Percentiles rank a stretch among this genome's conserved stretches.
Evolutionary conservation across 2,797 vertebrate species (phyloP).

Genomic region (Malurus splendens): DNA sequence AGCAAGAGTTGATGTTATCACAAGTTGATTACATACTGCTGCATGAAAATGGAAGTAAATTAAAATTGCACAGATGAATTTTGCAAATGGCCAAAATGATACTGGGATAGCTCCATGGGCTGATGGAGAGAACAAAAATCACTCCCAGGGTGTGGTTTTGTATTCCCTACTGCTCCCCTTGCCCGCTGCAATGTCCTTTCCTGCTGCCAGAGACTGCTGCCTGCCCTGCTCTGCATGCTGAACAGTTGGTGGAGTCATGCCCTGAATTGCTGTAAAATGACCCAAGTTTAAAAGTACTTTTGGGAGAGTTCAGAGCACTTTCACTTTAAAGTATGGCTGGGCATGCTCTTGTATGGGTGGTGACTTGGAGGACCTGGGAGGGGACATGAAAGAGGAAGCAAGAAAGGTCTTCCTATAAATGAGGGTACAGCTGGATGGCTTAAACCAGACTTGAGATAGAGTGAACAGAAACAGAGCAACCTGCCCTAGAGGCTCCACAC

Average conservation of each 20-base stretch:
- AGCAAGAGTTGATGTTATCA: neutral
- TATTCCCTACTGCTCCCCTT: neutral
- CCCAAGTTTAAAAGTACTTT: neutral
- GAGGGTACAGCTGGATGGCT: neutral
- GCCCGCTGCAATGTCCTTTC: rapidly evolving
- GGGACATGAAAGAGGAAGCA: neutral
- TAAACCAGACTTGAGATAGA: neutral
- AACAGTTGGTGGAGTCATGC: rapidly evolving
- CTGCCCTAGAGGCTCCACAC: neutral
- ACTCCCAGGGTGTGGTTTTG: neutral
- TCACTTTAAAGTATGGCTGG: neutral
- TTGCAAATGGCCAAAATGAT: neutral
- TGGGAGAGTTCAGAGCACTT: neutral
- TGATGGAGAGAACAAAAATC: neutral
- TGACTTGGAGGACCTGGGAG: neutral
- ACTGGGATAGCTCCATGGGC: neutral
- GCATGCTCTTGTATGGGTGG: neutral
- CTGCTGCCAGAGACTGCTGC: neutral
- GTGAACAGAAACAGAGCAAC: rapidly evolving
- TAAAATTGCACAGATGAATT: neutral
- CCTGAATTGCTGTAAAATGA: neutral
- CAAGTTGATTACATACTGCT: neutral
- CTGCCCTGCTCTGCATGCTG: neutral
- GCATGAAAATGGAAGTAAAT: neutral
- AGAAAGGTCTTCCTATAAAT: neutral